A percentile compares a stretch with the other conserved stretches of the same genome.
phyloP scores from a whole-genome alignment of 2,113 vertebrate species.

The Pangasianodon gigas region DNA sequence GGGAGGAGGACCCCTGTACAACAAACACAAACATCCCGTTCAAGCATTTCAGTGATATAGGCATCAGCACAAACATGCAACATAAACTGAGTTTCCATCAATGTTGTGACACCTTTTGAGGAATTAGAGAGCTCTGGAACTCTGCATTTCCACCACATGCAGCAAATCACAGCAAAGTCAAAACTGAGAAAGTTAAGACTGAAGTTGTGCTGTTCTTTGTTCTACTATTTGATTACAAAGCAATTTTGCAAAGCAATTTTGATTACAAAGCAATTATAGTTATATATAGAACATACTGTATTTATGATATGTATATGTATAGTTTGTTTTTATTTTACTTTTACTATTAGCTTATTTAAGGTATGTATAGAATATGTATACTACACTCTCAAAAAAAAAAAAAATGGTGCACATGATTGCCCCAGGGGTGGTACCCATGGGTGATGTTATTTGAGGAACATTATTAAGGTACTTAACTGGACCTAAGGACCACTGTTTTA shows the following conservation, averaged over 20 bases:
- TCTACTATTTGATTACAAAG: background rate
- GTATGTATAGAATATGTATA: no score
- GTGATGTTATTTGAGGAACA: background rate
- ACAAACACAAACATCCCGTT: constrained; percentile 25
- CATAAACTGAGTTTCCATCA: background rate
- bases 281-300: no score
- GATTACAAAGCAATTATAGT: background rate
- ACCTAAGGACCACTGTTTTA: background rate
- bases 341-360: no score
- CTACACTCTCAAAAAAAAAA: no score
- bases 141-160: background rate
- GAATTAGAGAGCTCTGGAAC: background rate
- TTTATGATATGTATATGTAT: no score
- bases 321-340: no score
- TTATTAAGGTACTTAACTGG: background rate
- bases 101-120: background rate
- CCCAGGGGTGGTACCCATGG: no score
- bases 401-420: no score
- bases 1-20: constrained; percentile 78
- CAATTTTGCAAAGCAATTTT: no score
- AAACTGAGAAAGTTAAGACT: background rate
- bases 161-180: background rate
- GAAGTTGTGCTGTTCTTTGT: background rate
- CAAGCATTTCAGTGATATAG: background rate
- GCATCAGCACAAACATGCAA: background rate